Percentiles rank a stretch among this genome's conserved stretches.
phyloP scores from a whole-genome alignment of 1,140 invertebrate genomes.

The Delia radicum region DNA sequence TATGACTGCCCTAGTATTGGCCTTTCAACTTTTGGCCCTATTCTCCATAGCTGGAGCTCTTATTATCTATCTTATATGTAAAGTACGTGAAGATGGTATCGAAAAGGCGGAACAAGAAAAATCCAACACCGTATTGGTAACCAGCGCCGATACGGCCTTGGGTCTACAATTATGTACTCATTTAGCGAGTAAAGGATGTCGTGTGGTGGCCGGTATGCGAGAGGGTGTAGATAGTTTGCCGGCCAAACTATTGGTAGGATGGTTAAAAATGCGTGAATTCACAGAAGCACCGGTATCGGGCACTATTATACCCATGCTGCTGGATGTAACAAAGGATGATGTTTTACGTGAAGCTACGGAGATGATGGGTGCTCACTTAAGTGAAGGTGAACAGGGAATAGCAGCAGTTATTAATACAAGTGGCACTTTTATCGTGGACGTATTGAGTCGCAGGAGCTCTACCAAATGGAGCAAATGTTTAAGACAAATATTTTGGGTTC shows the following conservation, averaged over 20 bases:
- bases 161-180: slow-evolving; percentile 66
- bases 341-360: slow-evolving; percentile 74
- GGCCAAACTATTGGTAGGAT: slow-evolving; percentile 61
- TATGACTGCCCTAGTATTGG: slow-evolving; percentile 72
- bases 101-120: slow-evolving; percentile 43
- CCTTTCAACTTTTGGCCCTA: slow-evolving; percentile 73
- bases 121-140: slow-evolving; percentile 68
- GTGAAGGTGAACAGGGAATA: slow-evolving; percentile 78
- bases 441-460: slow-evolving; percentile 69
- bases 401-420: slow-evolving; percentile 82
- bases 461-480: slow-evolving; percentile 76
- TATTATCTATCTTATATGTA: slow-evolving; percentile 71
- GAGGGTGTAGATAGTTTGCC: slow-evolving; percentile 59
- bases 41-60: slow-evolving; percentile 77
- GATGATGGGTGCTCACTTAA: slow-evolving; percentile 73
- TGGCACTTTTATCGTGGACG: slow-evolving; percentile 69
- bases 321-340: slow-evolving; percentile 80
- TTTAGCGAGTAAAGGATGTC: slow-evolving; percentile 67
- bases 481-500: slow-evolving; percentile 75
- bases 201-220: slow-evolving; percentile 74
- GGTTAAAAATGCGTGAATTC: slow-evolving; percentile 64
- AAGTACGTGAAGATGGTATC: slow-evolving; percentile 60
- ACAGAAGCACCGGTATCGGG: slow-evolving; percentile 54
- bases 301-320: slow-evolving; percentile 66
- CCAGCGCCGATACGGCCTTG: slow-evolving; percentile 72